Conservation (phyloP, 2,797 vertebrate genomes). For the Molossus molossus region DNA sequence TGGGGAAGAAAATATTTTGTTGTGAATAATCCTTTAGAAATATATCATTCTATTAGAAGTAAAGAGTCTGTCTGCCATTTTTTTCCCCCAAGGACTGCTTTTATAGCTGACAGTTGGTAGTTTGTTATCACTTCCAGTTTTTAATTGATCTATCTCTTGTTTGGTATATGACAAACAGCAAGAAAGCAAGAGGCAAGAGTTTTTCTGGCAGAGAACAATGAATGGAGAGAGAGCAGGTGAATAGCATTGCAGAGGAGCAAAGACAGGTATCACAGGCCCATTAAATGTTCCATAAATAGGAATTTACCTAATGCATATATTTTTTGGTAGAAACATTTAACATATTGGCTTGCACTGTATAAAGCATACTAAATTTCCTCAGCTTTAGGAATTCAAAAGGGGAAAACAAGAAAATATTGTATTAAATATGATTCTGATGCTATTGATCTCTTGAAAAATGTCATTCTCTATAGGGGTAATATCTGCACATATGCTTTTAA, state of each 20-base stretch:
- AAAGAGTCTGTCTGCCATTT: neutral
- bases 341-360: neutral
- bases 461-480: neutral
- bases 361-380: neutral
- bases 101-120: neutral
- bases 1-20: constrained; percentile 60
- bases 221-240: neutral
- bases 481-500: neutral
- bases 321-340: constrained; percentile 38
- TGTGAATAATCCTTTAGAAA: constrained; percentile 58
- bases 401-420: neutral
- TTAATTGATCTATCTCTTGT: constrained; percentile 64
- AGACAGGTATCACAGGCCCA: neutral
- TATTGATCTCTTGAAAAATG: constrained; percentile 53
- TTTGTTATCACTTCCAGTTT: constrained; percentile 52
- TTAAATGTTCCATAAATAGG: neutral
- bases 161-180: constrained; percentile 66
- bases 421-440: neutral
- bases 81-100: neutral
- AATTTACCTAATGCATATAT: neutral
- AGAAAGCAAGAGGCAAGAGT: constrained; percentile 13
- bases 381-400: neutral
- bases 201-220: neutral
- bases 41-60: neutral
- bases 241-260: neutral